These are phyloP conservation scores for Microvelia longipes DNA, from an alignment of 1,140 invertebrate species.

Conservation along the genomic window DNA sequence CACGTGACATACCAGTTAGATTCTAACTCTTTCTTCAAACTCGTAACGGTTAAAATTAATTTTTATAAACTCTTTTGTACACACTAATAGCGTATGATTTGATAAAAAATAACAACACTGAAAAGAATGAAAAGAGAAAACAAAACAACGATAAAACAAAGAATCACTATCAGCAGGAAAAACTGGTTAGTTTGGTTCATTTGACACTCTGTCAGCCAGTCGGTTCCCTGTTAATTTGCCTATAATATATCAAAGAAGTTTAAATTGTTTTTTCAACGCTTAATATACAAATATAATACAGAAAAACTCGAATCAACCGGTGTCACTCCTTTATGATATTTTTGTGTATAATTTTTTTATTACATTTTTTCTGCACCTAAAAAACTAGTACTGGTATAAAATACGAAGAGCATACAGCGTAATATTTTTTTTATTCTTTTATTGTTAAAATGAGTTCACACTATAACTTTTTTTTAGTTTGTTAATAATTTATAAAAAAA, in stretches of 20 bases:
- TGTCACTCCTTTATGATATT: neutral
- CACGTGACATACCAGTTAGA: too few relatives aligned
- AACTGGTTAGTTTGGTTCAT: neutral
- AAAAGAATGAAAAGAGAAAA: neutral
- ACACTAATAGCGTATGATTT: neutral
- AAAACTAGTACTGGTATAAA: neutral
- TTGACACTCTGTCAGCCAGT: neutral
- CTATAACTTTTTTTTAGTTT: too few relatives aligned
- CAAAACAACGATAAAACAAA: too few relatives aligned
- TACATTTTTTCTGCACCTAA: too few relatives aligned
- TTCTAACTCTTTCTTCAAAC: too few relatives aligned
- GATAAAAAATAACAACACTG: neutral
- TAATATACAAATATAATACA: too few relatives aligned
- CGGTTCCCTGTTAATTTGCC: neutral
- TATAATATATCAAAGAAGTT: neutral
- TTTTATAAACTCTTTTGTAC: too few relatives aligned
- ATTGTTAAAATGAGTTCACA: neutral
- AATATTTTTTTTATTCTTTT: neutral
- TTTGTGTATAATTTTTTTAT: neutral
- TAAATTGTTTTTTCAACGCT: neutral
- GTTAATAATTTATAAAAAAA: neutral
- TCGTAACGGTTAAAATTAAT: too few relatives aligned
- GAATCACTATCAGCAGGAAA: neutral
- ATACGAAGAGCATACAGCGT: neutral
- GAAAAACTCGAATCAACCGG: neutral